Percentiles rank a stretch among this genome's conserved stretches.
Evolutionary conservation across 2,113 vertebrate species (phyloP).

Genomic region (Plotosus lineatus): DNA sequence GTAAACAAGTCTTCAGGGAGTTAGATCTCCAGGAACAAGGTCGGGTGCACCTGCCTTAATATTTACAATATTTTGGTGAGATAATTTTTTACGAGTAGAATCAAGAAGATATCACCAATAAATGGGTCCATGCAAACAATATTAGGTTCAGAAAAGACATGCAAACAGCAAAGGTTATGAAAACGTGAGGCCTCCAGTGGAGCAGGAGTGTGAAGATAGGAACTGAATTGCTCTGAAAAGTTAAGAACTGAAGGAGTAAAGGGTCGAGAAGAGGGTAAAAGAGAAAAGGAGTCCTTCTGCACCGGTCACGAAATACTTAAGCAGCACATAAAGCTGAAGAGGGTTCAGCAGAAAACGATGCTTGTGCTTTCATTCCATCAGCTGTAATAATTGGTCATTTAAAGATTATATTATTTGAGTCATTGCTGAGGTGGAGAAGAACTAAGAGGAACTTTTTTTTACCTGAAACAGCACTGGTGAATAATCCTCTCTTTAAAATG

Average conservation of each 20-base stretch:
- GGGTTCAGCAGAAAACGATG: not conserved
- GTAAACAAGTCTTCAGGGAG: too few relatives aligned
- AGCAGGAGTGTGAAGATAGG: slow-evolving; percentile 39
- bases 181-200: slow-evolving; percentile 13
- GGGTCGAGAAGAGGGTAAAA: not conserved
- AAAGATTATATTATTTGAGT: not conserved
- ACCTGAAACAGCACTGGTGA: slow-evolving; percentile 24
- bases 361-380: not conserved
- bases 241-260: not conserved
- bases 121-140: slow-evolving; percentile 11
- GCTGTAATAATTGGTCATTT: not conserved
- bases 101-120: slow-evolving; percentile 6
- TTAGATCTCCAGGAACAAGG: too few relatives aligned
- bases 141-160: slow-evolving; percentile 16
- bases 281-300: slow-evolving; percentile 68
- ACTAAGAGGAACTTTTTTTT: not conserved
- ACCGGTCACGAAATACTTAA: not conserved
- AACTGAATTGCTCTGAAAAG: slow-evolving; percentile 45
- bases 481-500: not conserved
- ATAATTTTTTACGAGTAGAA: not conserved
- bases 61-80: not conserved
- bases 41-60: too few relatives aligned
- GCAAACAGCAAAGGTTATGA: slow-evolving; percentile 4
- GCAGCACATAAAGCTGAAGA: not conserved
- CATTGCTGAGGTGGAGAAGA: not conserved